Evolutionary conservation across 1,140 invertebrate genomes (phyloP).

Genomic region (Cherax quadricarinatus): DNA sequence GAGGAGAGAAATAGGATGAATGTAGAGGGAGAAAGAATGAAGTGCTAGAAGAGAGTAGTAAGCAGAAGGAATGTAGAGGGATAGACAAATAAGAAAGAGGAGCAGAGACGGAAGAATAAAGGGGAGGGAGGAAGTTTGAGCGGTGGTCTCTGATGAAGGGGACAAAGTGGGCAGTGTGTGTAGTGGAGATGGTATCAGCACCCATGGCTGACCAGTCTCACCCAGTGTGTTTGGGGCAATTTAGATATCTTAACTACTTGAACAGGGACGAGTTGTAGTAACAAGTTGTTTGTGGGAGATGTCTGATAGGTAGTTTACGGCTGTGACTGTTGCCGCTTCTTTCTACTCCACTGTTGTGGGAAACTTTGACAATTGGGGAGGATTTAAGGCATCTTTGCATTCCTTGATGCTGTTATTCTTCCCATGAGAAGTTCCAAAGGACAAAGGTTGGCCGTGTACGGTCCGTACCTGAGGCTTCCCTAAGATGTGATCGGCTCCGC

Average conservation of each 20-base stretch:
- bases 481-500: slow-evolving; percentile 32
- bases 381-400: slow-evolving; percentile 50
- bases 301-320: slow-evolving; percentile 68
- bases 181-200: slow-evolving; percentile 59
- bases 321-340: not conserved
- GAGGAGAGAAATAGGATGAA: not conserved
- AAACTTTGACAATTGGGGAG: slow-evolving; percentile 27
- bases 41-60: not conserved
- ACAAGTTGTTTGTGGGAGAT: slow-evolving; percentile 70
- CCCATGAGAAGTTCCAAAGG: slow-evolving; percentile 46
- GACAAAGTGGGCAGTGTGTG: slow-evolving; percentile 59
- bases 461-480: slow-evolving; percentile 45
- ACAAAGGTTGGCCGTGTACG: slow-evolving; percentile 53
- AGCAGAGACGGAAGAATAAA: not conserved
- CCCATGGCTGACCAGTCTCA: slow-evolving; percentile 59
- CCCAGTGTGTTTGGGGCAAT: slow-evolving; percentile 69
- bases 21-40: not conserved
- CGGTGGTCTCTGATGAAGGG: slow-evolving; percentile 53
- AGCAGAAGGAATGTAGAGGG: not conserved
- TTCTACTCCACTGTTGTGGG: not conserved
- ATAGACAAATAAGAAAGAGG: not conserved
- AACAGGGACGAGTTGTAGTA: slow-evolving; percentile 70
- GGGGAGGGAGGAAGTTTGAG: slow-evolving; percentile 16
- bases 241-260: slow-evolving; percentile 71
- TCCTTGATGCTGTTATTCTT: slow-evolving; percentile 59